Evolutionary conservation across 2,888 invertebrate genomes (phyloP).

Genomic region (Cordilura impudica): DNA sequence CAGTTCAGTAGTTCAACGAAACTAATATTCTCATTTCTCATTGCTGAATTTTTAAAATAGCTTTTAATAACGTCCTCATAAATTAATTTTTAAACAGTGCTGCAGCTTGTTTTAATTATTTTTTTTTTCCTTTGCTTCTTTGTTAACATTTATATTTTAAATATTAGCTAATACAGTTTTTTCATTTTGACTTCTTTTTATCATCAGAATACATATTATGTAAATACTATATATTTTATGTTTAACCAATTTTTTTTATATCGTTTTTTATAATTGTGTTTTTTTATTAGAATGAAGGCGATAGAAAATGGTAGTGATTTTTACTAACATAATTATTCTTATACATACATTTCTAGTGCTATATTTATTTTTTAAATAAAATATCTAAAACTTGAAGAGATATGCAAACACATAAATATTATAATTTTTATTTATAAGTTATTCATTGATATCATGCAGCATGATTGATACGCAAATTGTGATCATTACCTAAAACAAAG

Average conservation of each 20-base stretch:
- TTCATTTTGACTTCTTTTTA: conserved; percentile 59
- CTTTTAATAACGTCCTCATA: conserved; percentile 56
- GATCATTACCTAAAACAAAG: conserved; percentile 50
- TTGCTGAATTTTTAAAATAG: conserved; percentile 32
- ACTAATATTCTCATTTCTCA: neutral
- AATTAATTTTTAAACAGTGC: conserved; percentile 58
- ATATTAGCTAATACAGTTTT: conserved; percentile 14
- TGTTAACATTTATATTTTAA: neutral
- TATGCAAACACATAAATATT: conserved; percentile 31
- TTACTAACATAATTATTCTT: conserved; percentile 23
- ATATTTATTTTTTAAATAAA: conserved; percentile 39
- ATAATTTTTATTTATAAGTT: conserved; percentile 53
- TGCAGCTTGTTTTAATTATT: conserved; percentile 67
- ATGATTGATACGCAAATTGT: conserved; percentile 58
- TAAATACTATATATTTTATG: neutral
- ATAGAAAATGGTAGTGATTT: neutral
- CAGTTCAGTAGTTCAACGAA: conserved; percentile 1
- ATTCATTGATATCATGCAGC: conserved; percentile 62
- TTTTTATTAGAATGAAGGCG: conserved; percentile 21
- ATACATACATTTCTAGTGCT: conserved; percentile 42
- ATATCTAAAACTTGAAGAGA: conserved; percentile 25
- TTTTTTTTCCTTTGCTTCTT: no score
- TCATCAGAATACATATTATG: neutral
- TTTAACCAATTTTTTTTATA: conserved; percentile 9
- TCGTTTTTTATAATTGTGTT: conserved; percentile 46